Evolutionary conservation across 2,797 vertebrate species (phyloP).

Genomic region (Simalia tracyae): DNA sequence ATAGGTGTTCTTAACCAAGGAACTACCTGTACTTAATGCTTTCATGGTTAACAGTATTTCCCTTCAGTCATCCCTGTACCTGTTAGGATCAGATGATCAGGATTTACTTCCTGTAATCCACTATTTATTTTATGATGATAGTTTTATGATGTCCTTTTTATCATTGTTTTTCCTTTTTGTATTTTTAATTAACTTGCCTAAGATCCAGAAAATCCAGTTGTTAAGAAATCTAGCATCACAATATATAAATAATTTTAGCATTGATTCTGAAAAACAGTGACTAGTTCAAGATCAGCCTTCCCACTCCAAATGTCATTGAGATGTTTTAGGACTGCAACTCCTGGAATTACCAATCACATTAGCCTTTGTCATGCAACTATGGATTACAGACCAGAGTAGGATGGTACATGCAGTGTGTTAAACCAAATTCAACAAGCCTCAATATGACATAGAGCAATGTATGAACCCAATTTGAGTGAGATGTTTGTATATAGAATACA

Average conservation of each 20-base stretch:
- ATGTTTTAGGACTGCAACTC: not conserved
- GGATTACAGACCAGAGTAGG: not conserved
- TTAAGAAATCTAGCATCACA: not conserved
- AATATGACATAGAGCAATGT: not conserved
- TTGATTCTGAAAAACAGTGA: not conserved
- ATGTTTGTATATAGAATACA: not conserved
- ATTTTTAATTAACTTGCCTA: not conserved
- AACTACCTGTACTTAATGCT: not conserved
- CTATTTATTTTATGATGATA: not conserved
- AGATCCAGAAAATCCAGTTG: not conserved
- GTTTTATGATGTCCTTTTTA: not conserved
- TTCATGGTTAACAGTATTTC: not conserved
- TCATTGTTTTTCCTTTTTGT: not conserved
- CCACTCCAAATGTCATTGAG: not conserved
- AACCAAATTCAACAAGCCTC: not conserved
- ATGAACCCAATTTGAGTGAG: not conserved
- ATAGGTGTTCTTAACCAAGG: not conserved
- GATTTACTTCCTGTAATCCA: not conserved
- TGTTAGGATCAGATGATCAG: not conserved
- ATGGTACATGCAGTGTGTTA: not conserved
- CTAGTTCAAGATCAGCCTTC: not conserved
- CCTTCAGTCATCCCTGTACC: not conserved
- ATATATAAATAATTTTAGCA: not conserved
- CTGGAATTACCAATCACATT: not conserved
- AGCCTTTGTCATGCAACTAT: not conserved